Conservation (phyloP, 2,113 vertebrate species). For the Barbus barbus region DNA sequence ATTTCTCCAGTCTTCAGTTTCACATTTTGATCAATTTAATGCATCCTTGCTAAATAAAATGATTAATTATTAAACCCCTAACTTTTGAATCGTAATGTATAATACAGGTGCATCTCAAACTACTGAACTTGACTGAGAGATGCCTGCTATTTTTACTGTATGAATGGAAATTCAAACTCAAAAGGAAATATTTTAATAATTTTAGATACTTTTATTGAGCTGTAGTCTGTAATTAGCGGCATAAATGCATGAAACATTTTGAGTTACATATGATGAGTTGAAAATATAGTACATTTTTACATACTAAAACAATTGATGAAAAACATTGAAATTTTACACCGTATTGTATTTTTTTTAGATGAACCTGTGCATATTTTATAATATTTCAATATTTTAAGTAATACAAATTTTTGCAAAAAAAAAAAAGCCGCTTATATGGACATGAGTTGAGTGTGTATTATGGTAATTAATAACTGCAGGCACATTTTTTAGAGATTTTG, state of each 20-base stretch:
- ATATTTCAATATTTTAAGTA: no score
- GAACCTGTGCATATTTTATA: no score
- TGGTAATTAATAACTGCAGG: background rate
- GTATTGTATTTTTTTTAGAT: background rate
- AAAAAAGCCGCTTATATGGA: background rate
- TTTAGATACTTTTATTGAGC: background rate
- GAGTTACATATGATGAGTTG: background rate
- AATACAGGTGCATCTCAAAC: no score
- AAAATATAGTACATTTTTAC: background rate
- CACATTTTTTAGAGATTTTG: background rate
- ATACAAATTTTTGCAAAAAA: no score
- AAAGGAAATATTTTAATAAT: background rate
- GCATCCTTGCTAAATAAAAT: no score
- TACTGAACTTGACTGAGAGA: background rate
- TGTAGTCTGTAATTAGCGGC: background rate
- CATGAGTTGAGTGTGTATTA: background rate
- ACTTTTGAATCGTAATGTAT: no score
- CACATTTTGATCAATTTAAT: no score
- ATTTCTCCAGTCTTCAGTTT: no score
- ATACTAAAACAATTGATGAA: background rate
- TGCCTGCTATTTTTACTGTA: background rate
- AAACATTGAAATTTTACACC: background rate
- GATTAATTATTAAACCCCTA: no score
- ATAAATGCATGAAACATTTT: background rate
- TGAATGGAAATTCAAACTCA: background rate